Conservation (phyloP, 2,888 invertebrate genomes). For the Cybosia mesomella region DNA sequence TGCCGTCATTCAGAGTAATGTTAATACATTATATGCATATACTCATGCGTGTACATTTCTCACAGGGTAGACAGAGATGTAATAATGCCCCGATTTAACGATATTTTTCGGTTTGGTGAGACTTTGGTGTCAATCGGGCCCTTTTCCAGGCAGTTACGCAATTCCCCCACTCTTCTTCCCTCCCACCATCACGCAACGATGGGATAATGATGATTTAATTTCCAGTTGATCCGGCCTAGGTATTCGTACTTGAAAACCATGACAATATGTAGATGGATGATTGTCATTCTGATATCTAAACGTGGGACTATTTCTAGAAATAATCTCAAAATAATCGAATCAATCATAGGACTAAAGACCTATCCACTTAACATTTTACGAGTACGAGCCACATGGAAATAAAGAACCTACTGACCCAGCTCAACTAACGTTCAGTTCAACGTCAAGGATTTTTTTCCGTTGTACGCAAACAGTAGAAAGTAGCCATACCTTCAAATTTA, state of each 20-base stretch:
- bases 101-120: background rate
- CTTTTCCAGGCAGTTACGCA: too few species aligned
- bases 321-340: background rate
- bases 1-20: background rate
- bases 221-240: too few species aligned
- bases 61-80: background rate
- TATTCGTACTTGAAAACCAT: too few species aligned
- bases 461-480: constrained; percentile 4
- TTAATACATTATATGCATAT: background rate
- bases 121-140: too few species aligned
- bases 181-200: too few species aligned
- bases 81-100: background rate
- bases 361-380: background rate
- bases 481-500: background rate
- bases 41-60: background rate
- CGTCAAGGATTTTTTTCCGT: background rate
- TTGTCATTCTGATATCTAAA: too few species aligned
- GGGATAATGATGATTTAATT: too few species aligned
- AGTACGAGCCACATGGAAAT: background rate
- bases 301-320: too few species aligned
- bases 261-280: too few species aligned
- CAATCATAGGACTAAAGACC: background rate
- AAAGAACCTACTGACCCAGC: background rate
- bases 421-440: background rate
- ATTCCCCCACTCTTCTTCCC: too few species aligned